A percentile compares a stretch with the other conserved stretches of the same genome.
phyloP scores from a whole-genome alignment of 2,113 vertebrate species.

The Serinus canaria region DNA sequence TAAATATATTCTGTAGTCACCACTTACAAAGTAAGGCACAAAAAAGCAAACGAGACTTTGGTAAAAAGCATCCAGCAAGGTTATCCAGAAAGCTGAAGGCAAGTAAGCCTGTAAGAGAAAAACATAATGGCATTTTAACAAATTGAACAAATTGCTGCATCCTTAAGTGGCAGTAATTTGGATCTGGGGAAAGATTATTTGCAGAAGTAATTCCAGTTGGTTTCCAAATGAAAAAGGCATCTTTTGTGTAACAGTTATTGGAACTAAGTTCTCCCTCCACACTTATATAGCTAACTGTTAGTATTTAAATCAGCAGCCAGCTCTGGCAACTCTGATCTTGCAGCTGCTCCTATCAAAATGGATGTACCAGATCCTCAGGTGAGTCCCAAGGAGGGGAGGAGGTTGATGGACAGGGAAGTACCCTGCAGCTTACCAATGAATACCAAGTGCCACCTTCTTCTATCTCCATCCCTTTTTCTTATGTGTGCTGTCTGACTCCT shows the following conservation, averaged over 20 bases:
- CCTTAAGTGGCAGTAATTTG: background rate
- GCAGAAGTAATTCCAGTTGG: background rate
- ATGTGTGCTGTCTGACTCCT: background rate
- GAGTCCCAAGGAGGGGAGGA: background rate
- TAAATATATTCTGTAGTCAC: background rate
- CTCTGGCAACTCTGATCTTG: background rate
- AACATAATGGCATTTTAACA: background rate
- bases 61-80: constrained; percentile 81
- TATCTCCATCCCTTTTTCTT: background rate
- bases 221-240: background rate
- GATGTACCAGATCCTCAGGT: background rate
- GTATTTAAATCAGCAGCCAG: background rate
- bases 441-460: background rate
- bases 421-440: background rate
- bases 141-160: background rate
- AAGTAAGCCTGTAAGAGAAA: constrained; percentile 68
- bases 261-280: background rate
- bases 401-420: background rate
- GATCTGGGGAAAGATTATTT: background rate
- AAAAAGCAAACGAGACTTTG: constrained; percentile 82
- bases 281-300: background rate
- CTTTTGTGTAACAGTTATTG: background rate
- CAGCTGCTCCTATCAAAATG: background rate
- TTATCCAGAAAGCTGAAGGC: constrained; percentile 75
- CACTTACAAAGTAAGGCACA: constrained; percentile 80